phyloP scores from a whole-genome alignment of 2,888 invertebrate genomes.

The Merodon equestris region DNA sequence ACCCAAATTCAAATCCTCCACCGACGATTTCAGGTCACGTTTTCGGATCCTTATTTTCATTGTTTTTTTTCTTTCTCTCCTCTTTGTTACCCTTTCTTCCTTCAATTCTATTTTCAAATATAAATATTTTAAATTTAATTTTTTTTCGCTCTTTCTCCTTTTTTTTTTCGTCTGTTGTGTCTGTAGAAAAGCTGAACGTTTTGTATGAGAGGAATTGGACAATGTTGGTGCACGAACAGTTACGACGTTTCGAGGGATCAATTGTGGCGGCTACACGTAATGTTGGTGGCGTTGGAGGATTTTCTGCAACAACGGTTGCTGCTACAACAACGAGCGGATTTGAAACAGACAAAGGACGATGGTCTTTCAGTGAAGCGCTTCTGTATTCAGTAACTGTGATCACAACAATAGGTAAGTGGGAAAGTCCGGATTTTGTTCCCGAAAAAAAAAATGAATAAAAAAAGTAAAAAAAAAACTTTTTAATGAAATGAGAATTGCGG shows the following conservation, averaged over 20 bases:
- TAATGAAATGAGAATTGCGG: slow-evolving; percentile 36
- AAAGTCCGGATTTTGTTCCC: too few relatives aligned
- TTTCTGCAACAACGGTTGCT: slow-evolving; percentile 27
- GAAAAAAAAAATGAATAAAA: not conserved
- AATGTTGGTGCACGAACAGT: slow-evolving; percentile 86
- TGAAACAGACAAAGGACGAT: slow-evolving; percentile 78
- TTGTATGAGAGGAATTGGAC: slow-evolving; percentile 93
- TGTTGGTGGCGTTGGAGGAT: slow-evolving; percentile 69
- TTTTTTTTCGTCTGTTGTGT: slow-evolving; percentile 40
- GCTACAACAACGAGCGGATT: slow-evolving; percentile 74
- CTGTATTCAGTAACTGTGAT: slow-evolving; percentile 92
- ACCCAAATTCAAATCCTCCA: not conserved
- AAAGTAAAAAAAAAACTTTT: not conserved
- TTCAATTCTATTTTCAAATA: slow-evolving; percentile 13
- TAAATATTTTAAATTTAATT: slow-evolving; percentile 21
- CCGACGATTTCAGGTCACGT: slow-evolving; percentile 54
- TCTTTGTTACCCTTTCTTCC: slow-evolving; percentile 27
- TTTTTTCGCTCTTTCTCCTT: slow-evolving; percentile 23
- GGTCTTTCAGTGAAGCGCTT: slow-evolving; percentile 91
- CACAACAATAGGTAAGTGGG: slow-evolving; percentile 89
- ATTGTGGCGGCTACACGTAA: slow-evolving; percentile 88
- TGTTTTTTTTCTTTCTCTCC: slow-evolving; percentile 5
- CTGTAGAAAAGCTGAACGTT: slow-evolving; percentile 88
- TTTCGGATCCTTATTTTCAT: too few relatives aligned
- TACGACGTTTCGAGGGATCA: slow-evolving; percentile 88